Conservation (phyloP, 2,797 vertebrate species). For the Ambastaia sidthimunki region DNA sequence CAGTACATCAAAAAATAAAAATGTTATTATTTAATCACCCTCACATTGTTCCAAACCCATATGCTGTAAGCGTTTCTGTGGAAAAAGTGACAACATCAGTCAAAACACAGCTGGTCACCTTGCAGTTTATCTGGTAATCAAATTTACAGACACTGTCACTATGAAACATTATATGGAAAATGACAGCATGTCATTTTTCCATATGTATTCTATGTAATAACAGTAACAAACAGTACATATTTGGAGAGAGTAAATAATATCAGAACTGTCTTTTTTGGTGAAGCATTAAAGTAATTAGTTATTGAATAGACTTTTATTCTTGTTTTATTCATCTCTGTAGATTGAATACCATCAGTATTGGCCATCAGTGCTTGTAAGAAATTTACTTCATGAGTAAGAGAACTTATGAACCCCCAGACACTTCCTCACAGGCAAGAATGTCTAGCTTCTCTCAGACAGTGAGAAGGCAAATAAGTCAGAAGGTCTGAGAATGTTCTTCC, state of each 20-base stretch:
- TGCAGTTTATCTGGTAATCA: neutral
- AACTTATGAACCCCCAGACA: slow-evolving; percentile 48
- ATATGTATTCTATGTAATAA: no score
- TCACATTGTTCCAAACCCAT: neutral
- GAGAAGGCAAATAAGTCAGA: slow-evolving; percentile 33
- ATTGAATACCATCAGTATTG: neutral
- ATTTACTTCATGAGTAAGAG: neutral
- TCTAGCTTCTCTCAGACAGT: neutral
- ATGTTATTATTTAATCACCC: neutral
- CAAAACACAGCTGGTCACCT: neutral
- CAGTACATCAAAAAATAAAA: neutral
- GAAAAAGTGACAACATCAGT: neutral
- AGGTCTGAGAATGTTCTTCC: slow-evolving; percentile 26
- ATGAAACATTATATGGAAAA: no score
- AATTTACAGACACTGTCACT: neutral
- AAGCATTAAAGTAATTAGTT: no score
- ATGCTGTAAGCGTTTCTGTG: neutral
- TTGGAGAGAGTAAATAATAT: no score
- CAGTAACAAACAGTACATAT: no score
- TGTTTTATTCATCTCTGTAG: neutral
- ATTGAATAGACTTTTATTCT: neutral
- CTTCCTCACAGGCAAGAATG: slow-evolving; percentile 28
- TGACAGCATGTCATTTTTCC: no score
- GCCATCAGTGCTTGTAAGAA: neutral
- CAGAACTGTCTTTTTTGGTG: no score